Percentiles rank a stretch among this genome's conserved stretches.
phyloP scores from a whole-genome alignment of 2,888 invertebrate genomes.

The Lucinisca nassula region DNA sequence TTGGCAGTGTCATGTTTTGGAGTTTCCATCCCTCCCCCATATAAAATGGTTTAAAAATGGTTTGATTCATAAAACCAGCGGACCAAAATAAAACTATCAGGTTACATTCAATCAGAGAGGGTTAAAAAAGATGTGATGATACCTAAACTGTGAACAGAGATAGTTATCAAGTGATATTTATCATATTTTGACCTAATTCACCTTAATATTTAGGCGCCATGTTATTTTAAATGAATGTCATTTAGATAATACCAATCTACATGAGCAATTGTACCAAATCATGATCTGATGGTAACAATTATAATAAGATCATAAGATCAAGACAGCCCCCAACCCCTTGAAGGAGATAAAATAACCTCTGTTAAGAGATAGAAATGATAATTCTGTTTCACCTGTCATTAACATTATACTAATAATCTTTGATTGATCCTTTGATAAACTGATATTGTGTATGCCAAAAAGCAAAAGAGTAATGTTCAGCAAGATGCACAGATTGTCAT shows the following conservation, averaged over 20 bases:
- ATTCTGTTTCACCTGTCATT: background rate
- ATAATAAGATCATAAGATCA: background rate
- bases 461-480: too few species aligned
- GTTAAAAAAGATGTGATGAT: conserved; percentile 2
- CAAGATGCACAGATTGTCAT: too few species aligned
- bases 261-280: background rate
- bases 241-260: background rate
- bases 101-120: background rate
- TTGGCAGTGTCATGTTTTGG: too few species aligned
- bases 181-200: too few species aligned
- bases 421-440: too few species aligned
- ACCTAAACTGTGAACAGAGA: conserved; percentile 9
- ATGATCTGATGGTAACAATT: background rate
- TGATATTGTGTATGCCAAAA: too few species aligned
- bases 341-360: background rate
- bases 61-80: background rate
- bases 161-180: too few species aligned
- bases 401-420: background rate
- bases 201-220: too few species aligned
- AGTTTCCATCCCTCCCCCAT: too few species aligned
- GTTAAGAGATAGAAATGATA: background rate
- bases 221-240: background rate
- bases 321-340: background rate
- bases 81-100: background rate
- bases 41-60: too few species aligned